phyloP scores from a whole-genome alignment of 2,113 vertebrate species.

The Vicugna pacos region DNA sequence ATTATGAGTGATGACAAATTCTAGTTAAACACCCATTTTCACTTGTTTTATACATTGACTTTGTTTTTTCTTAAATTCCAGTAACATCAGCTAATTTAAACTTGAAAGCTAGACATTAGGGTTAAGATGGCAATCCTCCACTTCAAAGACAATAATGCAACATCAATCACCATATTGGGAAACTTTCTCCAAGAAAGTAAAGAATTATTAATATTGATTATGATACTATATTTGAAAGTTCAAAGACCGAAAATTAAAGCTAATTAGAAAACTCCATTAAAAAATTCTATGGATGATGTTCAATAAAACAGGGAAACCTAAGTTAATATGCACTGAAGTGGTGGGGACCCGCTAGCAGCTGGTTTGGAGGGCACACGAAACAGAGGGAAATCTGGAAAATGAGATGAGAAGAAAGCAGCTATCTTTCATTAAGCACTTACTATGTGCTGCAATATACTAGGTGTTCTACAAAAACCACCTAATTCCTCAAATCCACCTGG shows the following conservation, averaged over 20 bases:
- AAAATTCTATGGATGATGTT: background rate
- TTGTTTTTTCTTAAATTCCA: constrained; percentile 53
- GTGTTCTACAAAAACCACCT: background rate
- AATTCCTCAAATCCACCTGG: background rate
- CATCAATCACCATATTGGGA: background rate
- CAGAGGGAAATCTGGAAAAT: background rate
- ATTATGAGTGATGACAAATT: constrained; percentile 59
- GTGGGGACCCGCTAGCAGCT: background rate
- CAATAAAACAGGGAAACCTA: background rate
- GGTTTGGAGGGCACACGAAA: background rate
- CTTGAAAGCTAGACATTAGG: background rate
- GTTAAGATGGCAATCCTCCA: background rate
- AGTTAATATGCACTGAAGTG: background rate
- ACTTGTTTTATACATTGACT: background rate
- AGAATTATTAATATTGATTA: background rate
- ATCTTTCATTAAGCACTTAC: background rate
- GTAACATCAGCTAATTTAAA: constrained; percentile 23
- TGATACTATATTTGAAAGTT: background rate
- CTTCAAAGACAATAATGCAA: constrained; percentile 3
- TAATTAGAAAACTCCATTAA: background rate
- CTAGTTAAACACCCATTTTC: constrained; percentile 30
- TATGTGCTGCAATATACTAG: background rate
- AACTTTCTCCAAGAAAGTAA: background rate
- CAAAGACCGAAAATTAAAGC: background rate
- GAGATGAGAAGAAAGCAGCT: background rate